phyloP scores from a whole-genome alignment of 2,113 vertebrate genomes.

The Ceuthmochares aereus region DNA sequence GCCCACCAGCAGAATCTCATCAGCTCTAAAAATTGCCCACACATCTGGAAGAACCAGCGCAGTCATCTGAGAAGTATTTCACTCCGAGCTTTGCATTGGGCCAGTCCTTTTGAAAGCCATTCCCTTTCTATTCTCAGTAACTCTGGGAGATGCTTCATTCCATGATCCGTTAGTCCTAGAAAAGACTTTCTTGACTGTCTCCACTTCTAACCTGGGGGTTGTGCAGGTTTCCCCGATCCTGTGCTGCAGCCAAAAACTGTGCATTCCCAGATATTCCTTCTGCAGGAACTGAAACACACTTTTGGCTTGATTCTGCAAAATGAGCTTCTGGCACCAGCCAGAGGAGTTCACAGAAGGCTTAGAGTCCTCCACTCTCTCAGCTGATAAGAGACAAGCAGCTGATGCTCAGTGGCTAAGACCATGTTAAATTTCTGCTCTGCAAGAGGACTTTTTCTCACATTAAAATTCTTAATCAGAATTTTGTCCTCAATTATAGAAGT shows the following conservation, averaged over 20 bases:
- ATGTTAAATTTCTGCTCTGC: background rate
- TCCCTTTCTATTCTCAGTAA: background rate
- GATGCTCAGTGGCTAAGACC: background rate
- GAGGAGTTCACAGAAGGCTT: background rate
- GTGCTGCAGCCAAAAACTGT: background rate
- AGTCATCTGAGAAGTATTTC: constrained; percentile 39
- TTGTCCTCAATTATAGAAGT: background rate
- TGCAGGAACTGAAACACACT: background rate
- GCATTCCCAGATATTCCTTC: background rate
- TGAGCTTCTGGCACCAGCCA: background rate
- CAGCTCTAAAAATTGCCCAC: constrained; percentile 38
- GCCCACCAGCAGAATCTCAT: background rate
- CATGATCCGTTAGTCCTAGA: background rate
- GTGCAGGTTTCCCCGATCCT: background rate
- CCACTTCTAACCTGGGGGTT: background rate
- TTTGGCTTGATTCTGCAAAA: background rate
- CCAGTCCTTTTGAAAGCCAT: background rate
- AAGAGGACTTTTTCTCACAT: background rate
- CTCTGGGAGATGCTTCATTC: background rate
- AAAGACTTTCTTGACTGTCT: background rate
- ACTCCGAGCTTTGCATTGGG: background rate
- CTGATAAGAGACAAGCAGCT: background rate
- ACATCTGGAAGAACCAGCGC: constrained; percentile 9
- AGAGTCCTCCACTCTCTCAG: background rate
- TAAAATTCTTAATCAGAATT: background rate